Percentiles rank a stretch among this genome's conserved stretches.
These are phyloP conservation scores for Polia nebulosa DNA, from an alignment of 2,888 invertebrate species.

Conservation along the genomic window DNA sequence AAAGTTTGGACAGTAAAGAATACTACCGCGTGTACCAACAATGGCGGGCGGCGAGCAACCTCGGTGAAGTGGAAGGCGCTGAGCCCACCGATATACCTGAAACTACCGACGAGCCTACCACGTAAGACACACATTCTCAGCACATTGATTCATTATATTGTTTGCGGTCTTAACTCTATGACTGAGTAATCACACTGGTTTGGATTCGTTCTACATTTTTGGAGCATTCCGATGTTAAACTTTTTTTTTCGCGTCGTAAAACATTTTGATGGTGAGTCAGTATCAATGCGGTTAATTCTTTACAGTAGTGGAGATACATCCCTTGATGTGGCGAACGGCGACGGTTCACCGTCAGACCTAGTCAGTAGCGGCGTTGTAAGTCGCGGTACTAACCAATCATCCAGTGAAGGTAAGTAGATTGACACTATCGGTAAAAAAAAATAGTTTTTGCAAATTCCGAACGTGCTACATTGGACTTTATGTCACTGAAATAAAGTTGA, in stretches of 20 bases:
- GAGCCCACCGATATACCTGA: constrained; percentile 80
- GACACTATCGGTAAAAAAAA: too few relatives aligned
- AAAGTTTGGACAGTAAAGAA: constrained; percentile 97
- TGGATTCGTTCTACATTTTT: too few relatives aligned
- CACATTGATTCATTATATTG: too few relatives aligned
- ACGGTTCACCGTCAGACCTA: constrained; percentile 86
- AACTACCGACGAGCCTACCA: constrained; percentile 79
- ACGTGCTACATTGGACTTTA: too few relatives aligned
- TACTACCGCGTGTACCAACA: constrained; percentile 95
- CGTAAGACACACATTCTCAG: constrained; percentile 77
- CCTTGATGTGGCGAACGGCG: constrained; percentile 82
- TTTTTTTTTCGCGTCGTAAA: too few relatives aligned
- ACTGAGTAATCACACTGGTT: too few relatives aligned
- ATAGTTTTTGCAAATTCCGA: too few relatives aligned
- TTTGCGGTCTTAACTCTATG: too few relatives aligned
- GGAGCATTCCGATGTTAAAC: too few relatives aligned
- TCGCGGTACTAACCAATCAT: constrained; percentile 80
- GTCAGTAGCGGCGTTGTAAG: constrained; percentile 89
- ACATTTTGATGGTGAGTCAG: too few relatives aligned
- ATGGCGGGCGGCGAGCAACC: constrained; percentile 89
- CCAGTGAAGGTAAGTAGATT: constrained; percentile 79
- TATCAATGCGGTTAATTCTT: too few relatives aligned
- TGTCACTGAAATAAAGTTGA: too few relatives aligned
- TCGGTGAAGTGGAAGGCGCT: constrained; percentile 91
- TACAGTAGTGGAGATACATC: constrained; percentile 79